Evolutionary conservation across 2,797 vertebrate species (phyloP).

Genomic region (Crocidura indochinensis): DNA sequence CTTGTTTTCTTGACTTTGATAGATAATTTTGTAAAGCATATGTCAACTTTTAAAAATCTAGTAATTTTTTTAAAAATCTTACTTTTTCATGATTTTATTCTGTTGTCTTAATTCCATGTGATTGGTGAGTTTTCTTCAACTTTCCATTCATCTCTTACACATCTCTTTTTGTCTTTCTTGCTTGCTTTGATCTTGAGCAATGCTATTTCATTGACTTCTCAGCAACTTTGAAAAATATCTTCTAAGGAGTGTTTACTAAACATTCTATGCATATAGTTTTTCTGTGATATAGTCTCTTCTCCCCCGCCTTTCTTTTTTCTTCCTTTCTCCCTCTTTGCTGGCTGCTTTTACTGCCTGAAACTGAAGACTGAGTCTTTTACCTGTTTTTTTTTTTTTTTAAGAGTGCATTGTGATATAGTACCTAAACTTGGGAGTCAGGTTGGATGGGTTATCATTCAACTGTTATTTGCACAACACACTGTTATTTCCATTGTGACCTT

Average conservation of each 20-base stretch:
- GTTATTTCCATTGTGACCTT: constrained; percentile 9
- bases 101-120: neutral
- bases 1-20: neutral
- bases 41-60: neutral
- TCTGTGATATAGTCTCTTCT: neutral
- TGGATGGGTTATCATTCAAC: neutral
- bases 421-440: neutral
- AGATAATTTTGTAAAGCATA: neutral
- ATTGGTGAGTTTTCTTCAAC: neutral
- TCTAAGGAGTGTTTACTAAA: neutral
- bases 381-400: neutral
- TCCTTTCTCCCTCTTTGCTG: constrained; percentile 7
- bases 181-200: neutral
- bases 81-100: constrained; percentile 44
- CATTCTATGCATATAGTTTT: neutral
- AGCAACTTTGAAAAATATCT: constrained; percentile 22
- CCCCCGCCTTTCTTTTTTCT: neutral
- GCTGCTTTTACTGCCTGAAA: constrained; percentile 9
- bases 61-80: too few species aligned
- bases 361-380: neutral
- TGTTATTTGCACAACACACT: too few species aligned
- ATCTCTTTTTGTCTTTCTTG: neutral
- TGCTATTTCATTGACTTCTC: constrained; percentile 1
- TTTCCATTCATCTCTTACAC: neutral
- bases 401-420: neutral